These are phyloP conservation scores for Diuraphis noxia DNA, from an alignment of 1,140 invertebrate genomes.

Conservation along the genomic window DNA sequence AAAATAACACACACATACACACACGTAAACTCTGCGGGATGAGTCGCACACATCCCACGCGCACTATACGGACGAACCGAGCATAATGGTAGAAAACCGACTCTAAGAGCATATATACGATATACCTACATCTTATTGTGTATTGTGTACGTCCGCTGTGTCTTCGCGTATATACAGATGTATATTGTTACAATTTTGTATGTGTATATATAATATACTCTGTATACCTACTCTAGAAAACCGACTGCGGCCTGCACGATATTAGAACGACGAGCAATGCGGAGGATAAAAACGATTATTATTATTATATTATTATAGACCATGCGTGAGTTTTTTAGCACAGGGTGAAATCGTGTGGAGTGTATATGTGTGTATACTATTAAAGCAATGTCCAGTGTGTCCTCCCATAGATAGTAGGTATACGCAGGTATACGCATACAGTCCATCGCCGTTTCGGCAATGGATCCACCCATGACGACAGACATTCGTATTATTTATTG, in stretches of 20 bases:
- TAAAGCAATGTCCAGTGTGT: neutral
- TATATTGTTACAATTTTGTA: conserved; percentile 14
- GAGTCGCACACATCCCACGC: conserved; percentile 2
- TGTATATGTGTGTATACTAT: neutral
- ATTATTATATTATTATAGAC: neutral
- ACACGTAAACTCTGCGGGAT: neutral
- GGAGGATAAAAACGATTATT: conserved; percentile 3
- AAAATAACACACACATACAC: neutral
- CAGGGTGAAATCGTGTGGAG: neutral
- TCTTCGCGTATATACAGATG: neutral
- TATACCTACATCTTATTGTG: neutral
- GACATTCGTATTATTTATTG: neutral
- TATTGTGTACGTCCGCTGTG: neutral
- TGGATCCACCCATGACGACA: neutral
- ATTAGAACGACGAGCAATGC: neutral
- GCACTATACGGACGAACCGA: neutral
- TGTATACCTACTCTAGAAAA: neutral
- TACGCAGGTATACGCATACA: neutral
- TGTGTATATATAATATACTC: neutral
- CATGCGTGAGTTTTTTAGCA: neutral
- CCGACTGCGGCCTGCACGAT: neutral
- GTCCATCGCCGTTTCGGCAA: neutral
- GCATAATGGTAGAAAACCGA: neutral
- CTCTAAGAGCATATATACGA: neutral
- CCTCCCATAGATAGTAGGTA: neutral